Evolutionary conservation across 2,888 invertebrate species (phyloP).

Genomic region (Spodoptera picta): DNA sequence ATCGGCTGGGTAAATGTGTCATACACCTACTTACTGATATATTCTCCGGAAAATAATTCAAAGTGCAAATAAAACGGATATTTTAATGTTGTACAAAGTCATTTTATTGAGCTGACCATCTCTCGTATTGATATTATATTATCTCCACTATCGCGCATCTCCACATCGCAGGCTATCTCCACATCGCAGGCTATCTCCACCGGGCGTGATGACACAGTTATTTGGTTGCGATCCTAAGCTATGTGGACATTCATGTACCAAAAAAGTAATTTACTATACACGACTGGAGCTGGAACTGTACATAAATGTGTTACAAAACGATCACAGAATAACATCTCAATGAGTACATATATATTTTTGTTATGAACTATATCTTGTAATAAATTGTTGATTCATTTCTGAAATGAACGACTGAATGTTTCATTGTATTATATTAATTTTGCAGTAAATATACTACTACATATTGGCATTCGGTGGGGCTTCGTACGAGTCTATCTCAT

Average conservation of each 20-base stretch:
- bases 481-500: constrained; percentile 57
- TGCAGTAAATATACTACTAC: constrained; percentile 61
- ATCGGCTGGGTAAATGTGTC: constrained; percentile 76
- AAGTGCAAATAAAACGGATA: constrained; percentile 1
- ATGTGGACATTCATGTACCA: constrained; percentile 83
- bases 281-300: constrained; percentile 68
- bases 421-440: constrained; percentile 73
- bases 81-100: constrained; percentile 38
- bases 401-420: constrained; percentile 77
- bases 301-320: constrained; percentile 62
- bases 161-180: constrained; percentile 18
- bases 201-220: constrained; percentile 70
- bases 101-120: constrained; percentile 36
- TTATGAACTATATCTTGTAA: constrained; percentile 78
- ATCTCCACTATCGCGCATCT: constrained; percentile 27
- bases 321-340: constrained; percentile 57
- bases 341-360: constrained; percentile 83
- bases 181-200: constrained; percentile 38
- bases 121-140: constrained; percentile 18
- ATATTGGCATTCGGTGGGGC: constrained; percentile 52
- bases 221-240: constrained; percentile 73
- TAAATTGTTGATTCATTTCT: constrained; percentile 82
- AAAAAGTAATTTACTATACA: constrained; percentile 71
- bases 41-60: constrained; percentile 24
- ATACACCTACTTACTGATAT: constrained; percentile 54